Evolutionary conservation across 2,797 vertebrate species (phyloP).

Genomic region (Catamblyrhynchus diadema): DNA sequence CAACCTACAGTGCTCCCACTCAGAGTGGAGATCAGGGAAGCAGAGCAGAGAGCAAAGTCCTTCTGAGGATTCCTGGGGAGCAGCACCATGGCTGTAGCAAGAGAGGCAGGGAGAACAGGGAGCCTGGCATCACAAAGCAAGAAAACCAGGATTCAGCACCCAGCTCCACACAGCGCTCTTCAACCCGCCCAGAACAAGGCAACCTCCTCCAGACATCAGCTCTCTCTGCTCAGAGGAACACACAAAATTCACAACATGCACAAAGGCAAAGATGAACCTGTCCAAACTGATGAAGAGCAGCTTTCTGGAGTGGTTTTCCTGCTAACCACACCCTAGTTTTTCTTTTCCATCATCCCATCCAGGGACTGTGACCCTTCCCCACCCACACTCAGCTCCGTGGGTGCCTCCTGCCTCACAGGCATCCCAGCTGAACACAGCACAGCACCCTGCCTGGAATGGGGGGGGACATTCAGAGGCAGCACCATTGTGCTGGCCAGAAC

Average conservation of each 20-base stretch:
- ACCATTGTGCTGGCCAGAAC: neutral
- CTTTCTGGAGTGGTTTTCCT: neutral
- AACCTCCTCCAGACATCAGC: neutral
- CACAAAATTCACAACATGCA: neutral
- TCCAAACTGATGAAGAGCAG: neutral
- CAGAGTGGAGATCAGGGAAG: neutral
- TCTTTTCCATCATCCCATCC: neutral
- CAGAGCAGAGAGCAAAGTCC: neutral
- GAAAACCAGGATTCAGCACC: neutral
- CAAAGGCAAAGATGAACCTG: neutral
- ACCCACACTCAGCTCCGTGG: neutral
- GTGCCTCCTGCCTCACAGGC: neutral
- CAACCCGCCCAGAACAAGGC: neutral
- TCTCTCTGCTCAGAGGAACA: neutral
- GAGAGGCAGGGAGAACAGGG: fast-evolving
- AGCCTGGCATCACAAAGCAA: neutral
- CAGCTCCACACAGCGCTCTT: neutral
- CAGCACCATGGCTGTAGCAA: fast-evolving
- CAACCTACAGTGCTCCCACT: neutral
- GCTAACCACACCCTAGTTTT: neutral
- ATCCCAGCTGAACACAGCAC: neutral
- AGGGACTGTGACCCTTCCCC: neutral
- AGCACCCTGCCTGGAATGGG: neutral
- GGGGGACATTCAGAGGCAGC: neutral
- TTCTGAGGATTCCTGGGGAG: neutral